These are phyloP conservation scores for Propithecus coquereli DNA, from an alignment of 2,113 vertebrate species.

Conservation along the genomic window DNA sequence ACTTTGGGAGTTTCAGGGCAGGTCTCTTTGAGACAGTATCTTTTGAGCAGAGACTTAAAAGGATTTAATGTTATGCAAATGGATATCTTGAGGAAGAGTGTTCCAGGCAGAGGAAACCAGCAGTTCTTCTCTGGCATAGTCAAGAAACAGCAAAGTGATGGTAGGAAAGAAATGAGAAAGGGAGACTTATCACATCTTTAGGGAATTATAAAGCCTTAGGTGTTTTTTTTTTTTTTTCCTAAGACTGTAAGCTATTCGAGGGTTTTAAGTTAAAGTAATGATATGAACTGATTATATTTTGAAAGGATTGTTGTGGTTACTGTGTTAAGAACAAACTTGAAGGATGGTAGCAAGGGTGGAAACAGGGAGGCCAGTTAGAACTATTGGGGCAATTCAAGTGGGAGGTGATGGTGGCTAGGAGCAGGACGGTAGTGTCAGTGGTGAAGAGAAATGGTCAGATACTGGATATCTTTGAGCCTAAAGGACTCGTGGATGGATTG, in stretches of 20 bases:
- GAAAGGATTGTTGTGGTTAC: not conserved
- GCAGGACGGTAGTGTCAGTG: fast-evolving
- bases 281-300: not conserved
- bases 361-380: not conserved
- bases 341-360: too few species aligned
- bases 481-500: not conserved
- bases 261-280: not conserved
- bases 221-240: not conserved
- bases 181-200: not conserved
- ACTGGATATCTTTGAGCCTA: not conserved
- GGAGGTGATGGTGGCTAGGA: fast-evolving
- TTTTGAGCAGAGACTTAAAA: not conserved
- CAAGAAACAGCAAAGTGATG: not conserved
- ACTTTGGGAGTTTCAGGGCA: not conserved
- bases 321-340: not conserved
- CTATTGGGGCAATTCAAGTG: too few species aligned
- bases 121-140: not conserved
- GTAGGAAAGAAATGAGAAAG: not conserved
- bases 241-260: not conserved
- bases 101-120: not conserved
- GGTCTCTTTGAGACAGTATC: not conserved
- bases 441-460: not conserved
- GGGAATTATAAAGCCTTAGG: not conserved
- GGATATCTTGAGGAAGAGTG: not conserved
- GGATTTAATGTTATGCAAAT: not conserved